Evolutionary conservation across 2,113 vertebrate species (phyloP).

Genomic region (Parus major): DNA sequence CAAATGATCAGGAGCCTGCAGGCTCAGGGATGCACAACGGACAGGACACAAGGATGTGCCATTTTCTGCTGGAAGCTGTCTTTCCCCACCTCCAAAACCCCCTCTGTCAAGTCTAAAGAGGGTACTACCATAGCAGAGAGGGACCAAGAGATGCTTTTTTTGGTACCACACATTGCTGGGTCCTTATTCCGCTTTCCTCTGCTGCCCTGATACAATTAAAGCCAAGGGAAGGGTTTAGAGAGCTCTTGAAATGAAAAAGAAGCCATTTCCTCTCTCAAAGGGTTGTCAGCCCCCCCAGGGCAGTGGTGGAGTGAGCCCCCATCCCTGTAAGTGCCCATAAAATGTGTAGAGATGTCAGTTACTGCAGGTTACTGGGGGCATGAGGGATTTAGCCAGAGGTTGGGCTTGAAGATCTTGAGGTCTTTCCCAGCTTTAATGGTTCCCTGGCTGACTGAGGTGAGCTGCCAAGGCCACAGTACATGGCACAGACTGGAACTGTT

Average conservation of each 20-base stretch:
- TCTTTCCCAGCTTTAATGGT: not conserved
- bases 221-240: not conserved
- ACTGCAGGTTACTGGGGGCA: not conserved
- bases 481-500: too few species aligned
- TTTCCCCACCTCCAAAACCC: not conserved
- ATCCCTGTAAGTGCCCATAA: not conserved
- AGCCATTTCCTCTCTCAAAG: not conserved
- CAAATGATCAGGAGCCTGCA: not conserved
- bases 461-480: rapidly evolving
- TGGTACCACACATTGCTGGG: rapidly evolving
- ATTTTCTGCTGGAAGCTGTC: not conserved
- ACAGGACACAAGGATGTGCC: not conserved
- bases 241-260: not conserved
- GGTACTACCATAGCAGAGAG: not conserved
- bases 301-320: too few species aligned
- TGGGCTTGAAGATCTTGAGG: not conserved
- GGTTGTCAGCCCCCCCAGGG: too few species aligned
- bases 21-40: not conserved
- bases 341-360: not conserved
- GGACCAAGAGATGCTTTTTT: not conserved
- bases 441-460: not conserved
- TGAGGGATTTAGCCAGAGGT: not conserved
- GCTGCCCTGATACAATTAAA: not conserved
- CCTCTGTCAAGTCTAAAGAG: not conserved
- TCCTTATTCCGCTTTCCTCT: not conserved